Conservation (phyloP, 2,797 vertebrate species). For the Serranus cabrilla region DNA sequence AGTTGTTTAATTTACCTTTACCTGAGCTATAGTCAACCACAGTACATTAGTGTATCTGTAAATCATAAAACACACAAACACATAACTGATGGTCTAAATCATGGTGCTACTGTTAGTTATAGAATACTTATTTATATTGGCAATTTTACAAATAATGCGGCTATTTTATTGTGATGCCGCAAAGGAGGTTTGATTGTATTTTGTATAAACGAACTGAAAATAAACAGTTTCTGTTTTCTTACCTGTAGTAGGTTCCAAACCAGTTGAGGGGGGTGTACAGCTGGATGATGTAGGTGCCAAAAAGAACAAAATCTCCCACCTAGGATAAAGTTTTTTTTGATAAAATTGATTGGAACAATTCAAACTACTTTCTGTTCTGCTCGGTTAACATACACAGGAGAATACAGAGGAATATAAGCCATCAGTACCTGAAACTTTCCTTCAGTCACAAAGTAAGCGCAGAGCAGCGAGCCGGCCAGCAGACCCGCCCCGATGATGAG, state of each 20-base stretch:
- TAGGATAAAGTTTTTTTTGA: conserved; percentile 56
- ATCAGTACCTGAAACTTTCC: conserved; percentile 89
- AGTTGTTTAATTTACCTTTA: no score
- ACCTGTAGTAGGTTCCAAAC: conserved; percentile 99
- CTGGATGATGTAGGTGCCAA: conserved; percentile 97
- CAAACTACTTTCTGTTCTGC: background rate
- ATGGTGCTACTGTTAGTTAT: no score
- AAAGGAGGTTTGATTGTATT: no score
- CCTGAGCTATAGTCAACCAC: background rate
- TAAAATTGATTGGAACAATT: background rate
- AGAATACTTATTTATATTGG: no score
- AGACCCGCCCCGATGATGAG: conserved; percentile 92
- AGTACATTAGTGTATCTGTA: no score
- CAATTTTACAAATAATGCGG: no score
- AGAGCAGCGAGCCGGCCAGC: conserved; percentile 93
- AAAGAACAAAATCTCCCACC: conserved; percentile 97
- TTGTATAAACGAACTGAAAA: no score
- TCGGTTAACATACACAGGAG: background rate
- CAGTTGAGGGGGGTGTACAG: conserved; percentile 97
- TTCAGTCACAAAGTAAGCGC: conserved; percentile 94
- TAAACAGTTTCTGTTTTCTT: conserved; percentile 31
- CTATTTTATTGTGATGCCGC: no score
- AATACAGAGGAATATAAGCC: background rate
- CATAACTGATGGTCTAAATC: no score
- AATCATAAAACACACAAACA: no score